A percentile compares a stretch with the other conserved stretches of the same genome.
These are phyloP conservation scores for Philhelius pedissequus DNA, from an alignment of 2,888 invertebrate genomes.

Conservation along the genomic window DNA sequence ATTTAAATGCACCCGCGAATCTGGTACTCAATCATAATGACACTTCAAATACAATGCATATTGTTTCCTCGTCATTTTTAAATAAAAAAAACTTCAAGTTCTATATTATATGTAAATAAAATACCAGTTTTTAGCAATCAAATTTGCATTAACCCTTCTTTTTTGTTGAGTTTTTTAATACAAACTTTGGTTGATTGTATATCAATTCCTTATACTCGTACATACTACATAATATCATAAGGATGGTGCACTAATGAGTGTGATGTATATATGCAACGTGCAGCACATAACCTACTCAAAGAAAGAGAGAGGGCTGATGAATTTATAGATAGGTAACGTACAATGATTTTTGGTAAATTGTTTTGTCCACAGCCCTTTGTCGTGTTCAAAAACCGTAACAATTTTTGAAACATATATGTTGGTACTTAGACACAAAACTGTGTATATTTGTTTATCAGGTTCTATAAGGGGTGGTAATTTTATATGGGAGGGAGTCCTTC, in stretches of 20 bases:
- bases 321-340: background rate
- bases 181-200: constrained; percentile 20
- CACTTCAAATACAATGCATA: constrained; percentile 39
- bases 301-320: background rate
- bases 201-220: background rate
- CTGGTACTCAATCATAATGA: constrained; percentile 54
- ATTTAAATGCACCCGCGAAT: constrained; percentile 4
- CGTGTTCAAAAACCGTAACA: constrained; percentile 40
- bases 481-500: background rate
- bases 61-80: background rate
- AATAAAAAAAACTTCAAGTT: background rate
- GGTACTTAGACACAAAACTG: background rate
- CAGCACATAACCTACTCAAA: background rate
- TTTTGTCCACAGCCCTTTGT: constrained; percentile 47
- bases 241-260: background rate
- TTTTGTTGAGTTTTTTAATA: constrained; percentile 10
- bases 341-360: constrained; percentile 27
- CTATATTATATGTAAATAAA: background rate
- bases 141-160: constrained; percentile 19
- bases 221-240: background rate
- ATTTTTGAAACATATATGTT: background rate
- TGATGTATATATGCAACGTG: background rate
- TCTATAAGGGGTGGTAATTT: constrained; percentile 1
- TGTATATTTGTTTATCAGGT: constrained; percentile 10
- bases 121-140: constrained; percentile 29